Evolutionary conservation across 92 coral and sea anemone species (phyloP), one percentile per base, ranked within the genome.

Genomic region (Galaxea fascicularis): DNA sequence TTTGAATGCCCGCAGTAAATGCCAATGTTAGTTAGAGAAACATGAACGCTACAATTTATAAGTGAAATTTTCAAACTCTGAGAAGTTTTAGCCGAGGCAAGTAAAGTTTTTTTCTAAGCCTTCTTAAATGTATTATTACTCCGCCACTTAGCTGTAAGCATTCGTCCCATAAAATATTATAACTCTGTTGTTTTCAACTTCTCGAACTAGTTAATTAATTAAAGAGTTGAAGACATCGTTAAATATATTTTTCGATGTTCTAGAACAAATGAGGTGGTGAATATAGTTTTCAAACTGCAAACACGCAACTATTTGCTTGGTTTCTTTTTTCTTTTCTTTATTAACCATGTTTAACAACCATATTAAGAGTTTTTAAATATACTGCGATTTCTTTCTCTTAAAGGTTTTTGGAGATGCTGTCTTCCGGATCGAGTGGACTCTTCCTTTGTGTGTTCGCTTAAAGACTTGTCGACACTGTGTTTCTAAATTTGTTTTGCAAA

Each of bases 21-120:
- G 65, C n/a, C 65, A 59, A n/a, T 59, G n/a, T n/a, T n/a, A n/a
- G n/a, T 59, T 59, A 6, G 16, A 59, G n/a, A 59, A 59, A 59
- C 65, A 59, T 59, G 65, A 20, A 59, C 65, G 65, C 65, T 59
- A 59, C 65, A 20, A 59, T 59, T 6, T 59, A 59, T 20, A n/a
- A n/a, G n/a, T 59, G 65, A 6, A 59, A n/a, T 59, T 20, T 59
- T 20, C 65, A 59, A 59, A n/a, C 25, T 59, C n/a, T n/a, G n/a
- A 59, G 65, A 59, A 59, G 7, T 6, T 11, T 59, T 8, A 59
- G 65, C 24, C 16, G 65, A 6, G 7, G 7, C 24, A 59, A 20
- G n/a, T 59, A 59, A 59, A 59, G n/a, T 59, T 59, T 59, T 59
- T 59, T 15, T 15, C n/a, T n/a, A 59, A 59, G 10, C 65, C 65